Evolutionary conservation across 2,888 invertebrate genomes (phyloP).

Genomic region (Dascillus cervinus): DNA sequence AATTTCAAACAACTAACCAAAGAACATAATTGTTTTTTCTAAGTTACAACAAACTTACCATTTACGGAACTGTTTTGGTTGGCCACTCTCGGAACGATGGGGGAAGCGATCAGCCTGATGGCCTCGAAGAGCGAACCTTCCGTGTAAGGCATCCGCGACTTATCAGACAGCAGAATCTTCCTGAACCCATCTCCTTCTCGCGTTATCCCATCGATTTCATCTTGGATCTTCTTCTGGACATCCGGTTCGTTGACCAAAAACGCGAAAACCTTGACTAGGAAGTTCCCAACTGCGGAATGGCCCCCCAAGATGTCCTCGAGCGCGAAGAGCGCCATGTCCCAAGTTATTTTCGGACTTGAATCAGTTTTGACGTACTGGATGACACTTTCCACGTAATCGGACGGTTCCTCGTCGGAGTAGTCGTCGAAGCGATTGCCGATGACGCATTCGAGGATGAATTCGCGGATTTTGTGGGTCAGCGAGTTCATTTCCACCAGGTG

Average conservation of each 20-base stretch:
- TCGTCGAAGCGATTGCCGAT: slow-evolving; percentile 43
- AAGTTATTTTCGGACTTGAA: slow-evolving; percentile 39
- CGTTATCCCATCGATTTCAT: slow-evolving; percentile 46
- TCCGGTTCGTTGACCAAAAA: slow-evolving; percentile 47
- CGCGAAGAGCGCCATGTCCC: slow-evolving; percentile 48
- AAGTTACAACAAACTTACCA: slow-evolving; percentile 42
- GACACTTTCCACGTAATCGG: slow-evolving; percentile 53
- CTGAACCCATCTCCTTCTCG: slow-evolving; percentile 23
- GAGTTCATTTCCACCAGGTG: slow-evolving; percentile 46
- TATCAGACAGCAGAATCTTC: slow-evolving; percentile 37
- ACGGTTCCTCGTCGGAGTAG: slow-evolving; percentile 31
- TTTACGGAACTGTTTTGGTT: slow-evolving; percentile 53
- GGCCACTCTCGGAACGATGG: slow-evolving; percentile 61
- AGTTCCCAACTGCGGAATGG: slow-evolving; percentile 57
- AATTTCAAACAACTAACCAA: too few species aligned
- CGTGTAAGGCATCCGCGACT: slow-evolving; percentile 49
- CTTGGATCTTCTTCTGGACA: slow-evolving; percentile 47
- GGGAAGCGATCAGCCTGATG: slow-evolving; percentile 55
- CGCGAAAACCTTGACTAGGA: slow-evolving; percentile 51
- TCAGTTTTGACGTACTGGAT: slow-evolving; percentile 46
- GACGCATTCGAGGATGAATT: slow-evolving; percentile 47
- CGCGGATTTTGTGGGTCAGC: slow-evolving; percentile 47
- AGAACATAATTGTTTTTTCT: too few species aligned
- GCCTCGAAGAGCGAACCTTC: slow-evolving; percentile 55
- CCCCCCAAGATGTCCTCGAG: slow-evolving; percentile 47